These are phyloP conservation scores for Stichodactyla helianthus DNA, from an alignment of 64 coral and sea anemone genomes.

Conservation along the genomic window DNA sequence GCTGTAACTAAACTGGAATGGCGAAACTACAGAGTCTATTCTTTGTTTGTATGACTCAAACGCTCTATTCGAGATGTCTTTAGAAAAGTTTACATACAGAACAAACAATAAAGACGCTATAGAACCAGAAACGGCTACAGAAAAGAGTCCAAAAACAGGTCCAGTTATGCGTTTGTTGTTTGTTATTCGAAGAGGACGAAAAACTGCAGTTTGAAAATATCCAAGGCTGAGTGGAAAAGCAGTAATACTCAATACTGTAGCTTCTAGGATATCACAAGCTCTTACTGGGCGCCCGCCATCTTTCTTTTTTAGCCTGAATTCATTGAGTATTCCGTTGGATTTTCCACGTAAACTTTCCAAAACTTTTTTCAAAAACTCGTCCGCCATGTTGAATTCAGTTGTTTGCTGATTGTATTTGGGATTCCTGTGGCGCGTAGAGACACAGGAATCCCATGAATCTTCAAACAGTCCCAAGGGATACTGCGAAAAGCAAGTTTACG, in stretches of 20 bases:
- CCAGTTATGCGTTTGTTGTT: constrained; percentile 39
- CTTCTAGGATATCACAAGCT: constrained; percentile 22
- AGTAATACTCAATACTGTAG: constrained; percentile 26
- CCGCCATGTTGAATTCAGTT: constrained; percentile 53
- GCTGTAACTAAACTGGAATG: constrained; percentile 13
- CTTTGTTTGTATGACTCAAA: background rate
- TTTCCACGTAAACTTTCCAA: constrained; percentile 18
- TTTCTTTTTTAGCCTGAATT: constrained; percentile 7
- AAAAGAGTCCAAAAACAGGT: constrained; percentile 38
- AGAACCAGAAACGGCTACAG: constrained; percentile 40
- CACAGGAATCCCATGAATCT: background rate
- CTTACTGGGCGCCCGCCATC: background rate
- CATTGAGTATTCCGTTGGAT: background rate
- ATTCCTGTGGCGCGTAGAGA: background rate
- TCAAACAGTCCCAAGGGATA: background rate
- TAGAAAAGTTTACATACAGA: constrained; percentile 26
- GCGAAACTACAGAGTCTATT: constrained; percentile 10
- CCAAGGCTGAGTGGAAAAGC: constrained; percentile 65
- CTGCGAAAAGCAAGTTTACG: background rate
- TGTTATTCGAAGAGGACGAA: constrained; percentile 63
- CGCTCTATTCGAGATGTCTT: constrained; percentile 14
- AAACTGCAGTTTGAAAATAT: constrained; percentile 53
- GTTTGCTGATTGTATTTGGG: background rate
- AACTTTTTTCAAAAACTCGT: constrained; percentile 52
- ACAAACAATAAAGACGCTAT: constrained; percentile 51